Base-by-base conservation (phyloP, 2,888 invertebrate genomes). In the Anoplius nigerrimus region DNA sequence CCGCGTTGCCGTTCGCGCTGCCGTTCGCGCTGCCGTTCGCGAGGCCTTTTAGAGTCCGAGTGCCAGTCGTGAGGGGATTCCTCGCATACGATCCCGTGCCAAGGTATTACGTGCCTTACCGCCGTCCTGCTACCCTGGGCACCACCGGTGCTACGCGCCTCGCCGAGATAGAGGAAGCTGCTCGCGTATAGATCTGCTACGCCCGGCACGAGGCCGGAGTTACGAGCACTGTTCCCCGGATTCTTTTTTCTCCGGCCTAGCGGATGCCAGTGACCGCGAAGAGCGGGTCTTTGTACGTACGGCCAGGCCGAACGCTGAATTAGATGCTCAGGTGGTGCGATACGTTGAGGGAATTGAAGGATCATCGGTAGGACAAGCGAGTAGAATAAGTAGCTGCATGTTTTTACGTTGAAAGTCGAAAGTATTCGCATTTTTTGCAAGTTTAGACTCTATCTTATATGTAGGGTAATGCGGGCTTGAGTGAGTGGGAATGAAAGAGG, bases 161-260 rank as follows among this genome's bases (percentile, higher is more conserved):
- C 34, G 34, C 6, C 61, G 53, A 57, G 34, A 53, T 60, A 27
- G 46, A 55, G 58, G 51, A 58, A 66, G 34, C 8, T 34, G 11
- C 34, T 6, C 34, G 48, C 61, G 56, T 45, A 61, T 52, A 24
- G 34, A 34, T 34, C 34, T 34, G 34, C 34, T 11, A 11, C 6
- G 11, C 34, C 62, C 62, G 69, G 69, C 65, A 63, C 58, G 52
- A 64, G 64, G 43, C 57, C 59, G 62, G 60, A 78, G 65, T 80
- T 81, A 75, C 74, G 75, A 80, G 74, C 64, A 64, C 72, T 74
- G 73, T 78, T 78, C 72, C 20, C 48, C 51, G 45, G 63, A 71
- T 76, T 73, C 73, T 76, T 13, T 20, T 2, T 15, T 2, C 11
- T 18, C 48, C 64, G 55, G 48, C 48, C 18, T 1, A 48, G 48